Percentiles rank a stretch among this genome's conserved stretches.
phyloP scores from a whole-genome alignment of 2,888 invertebrate species.

The Bellardia pandia region DNA sequence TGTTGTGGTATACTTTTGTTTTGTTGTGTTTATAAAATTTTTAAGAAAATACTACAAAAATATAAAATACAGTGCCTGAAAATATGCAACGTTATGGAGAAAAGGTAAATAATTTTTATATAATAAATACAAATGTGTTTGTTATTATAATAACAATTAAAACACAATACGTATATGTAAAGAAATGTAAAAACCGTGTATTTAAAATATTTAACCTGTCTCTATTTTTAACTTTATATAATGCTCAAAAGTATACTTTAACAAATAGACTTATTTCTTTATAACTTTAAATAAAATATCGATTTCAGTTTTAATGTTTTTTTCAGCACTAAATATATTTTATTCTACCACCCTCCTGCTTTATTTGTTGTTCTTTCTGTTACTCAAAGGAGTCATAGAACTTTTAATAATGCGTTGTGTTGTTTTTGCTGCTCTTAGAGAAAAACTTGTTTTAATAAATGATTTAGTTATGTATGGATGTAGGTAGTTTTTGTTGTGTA shows the following conservation, averaged over 20 bases:
- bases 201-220: neutral
- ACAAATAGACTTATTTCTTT: neutral
- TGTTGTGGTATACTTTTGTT: neutral
- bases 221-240: slow-evolving; percentile 36
- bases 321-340: slow-evolving; percentile 31
- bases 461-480: slow-evolving; percentile 4
- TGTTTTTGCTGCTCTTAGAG: neutral
- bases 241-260: slow-evolving; percentile 33
- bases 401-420: slow-evolving; percentile 38
- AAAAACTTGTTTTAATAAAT: neutral
- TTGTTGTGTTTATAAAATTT: slow-evolving; percentile 36
- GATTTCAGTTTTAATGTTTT: slow-evolving; percentile 48
- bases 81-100: slow-evolving; percentile 71
- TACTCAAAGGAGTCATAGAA: slow-evolving; percentile 57
- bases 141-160: neutral
- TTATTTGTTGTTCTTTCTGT: slow-evolving; percentile 2
- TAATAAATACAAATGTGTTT: neutral
- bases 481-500: neutral
- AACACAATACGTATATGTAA: neutral
- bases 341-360: neutral
- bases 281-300: slow-evolving; percentile 55
- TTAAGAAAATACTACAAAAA: slow-evolving; percentile 12
- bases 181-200: neutral
- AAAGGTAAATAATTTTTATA: slow-evolving; percentile 53
- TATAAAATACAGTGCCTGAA: slow-evolving; percentile 62